Base-by-base conservation (phyloP, 1,140 invertebrate genomes). In the Brachionus asplanchnoidis region DNA sequence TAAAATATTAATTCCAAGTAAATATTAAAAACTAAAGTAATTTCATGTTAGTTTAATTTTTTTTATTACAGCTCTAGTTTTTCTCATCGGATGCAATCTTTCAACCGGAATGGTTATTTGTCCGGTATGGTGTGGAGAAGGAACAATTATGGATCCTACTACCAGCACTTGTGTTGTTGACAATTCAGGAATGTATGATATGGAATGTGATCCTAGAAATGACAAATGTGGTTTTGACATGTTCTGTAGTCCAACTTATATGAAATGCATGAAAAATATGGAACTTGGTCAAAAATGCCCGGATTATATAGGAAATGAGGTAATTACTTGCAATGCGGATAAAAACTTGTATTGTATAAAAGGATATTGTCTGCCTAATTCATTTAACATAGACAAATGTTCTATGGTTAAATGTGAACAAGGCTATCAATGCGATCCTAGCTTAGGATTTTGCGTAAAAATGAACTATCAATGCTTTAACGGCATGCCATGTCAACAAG, bases 231-330 rank as follows among this genome's bases (percentile, higher is more conserved):
- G 17, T 7, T 20, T 14, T n/a, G 36, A 17, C 36, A 40, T 42
- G 28, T 73, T 73, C 20, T 73, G 68, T 42, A 73, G 68, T 73
- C 68, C 68, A 11, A 73, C 66, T 32, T 68, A 32, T 28, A 32
- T 68, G 32, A 68, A 68, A 68, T 68, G 66, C n/a, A 68, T 68
- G 32, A 68, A 68, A 68, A 40, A 32, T 28, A 68, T 68, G 32
- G 26, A 40, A 36, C 2, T n/a, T 32, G 66, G 66, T 40, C 26
- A 68, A 32, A 32, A 32, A 40, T 68, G 66, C 14, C 66, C 66
- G 6, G 26, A 32, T 68, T 36, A 12, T 68, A 5, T 68, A 14
- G 26, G 26, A 32, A 40, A 32, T 32, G 66, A 68, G 1, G 1
- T 40, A 3, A 68, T 68, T 28, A 14, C 32, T 68, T 68, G 66